Percentiles rank a stretch among this genome's conserved stretches.
Evolutionary conservation across 2,888 invertebrate genomes (phyloP).

Genomic region (Coecobrya sp.): DNA sequence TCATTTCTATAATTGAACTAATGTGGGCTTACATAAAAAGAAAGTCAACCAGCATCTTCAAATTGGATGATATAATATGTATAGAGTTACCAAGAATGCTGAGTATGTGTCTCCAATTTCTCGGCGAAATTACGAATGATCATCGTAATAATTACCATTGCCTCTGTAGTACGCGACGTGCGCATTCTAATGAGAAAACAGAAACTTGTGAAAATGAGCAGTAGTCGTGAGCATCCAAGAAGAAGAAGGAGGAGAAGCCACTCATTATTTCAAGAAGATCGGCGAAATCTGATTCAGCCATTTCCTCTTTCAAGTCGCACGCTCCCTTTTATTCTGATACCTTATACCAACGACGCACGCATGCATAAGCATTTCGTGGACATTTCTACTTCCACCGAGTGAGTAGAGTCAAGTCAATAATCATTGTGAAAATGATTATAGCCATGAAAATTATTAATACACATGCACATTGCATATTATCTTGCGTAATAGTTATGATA

Average conservation of each 20-base stretch:
- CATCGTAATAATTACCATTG: too few species aligned
- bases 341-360: background rate
- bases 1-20: constrained; percentile 45
- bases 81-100: too few species aligned
- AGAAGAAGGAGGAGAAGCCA: constrained; percentile 15
- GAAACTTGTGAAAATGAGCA: constrained; percentile 42
- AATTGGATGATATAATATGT: constrained; percentile 22
- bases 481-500: too few species aligned
- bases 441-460: background rate
- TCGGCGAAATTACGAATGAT: background rate
- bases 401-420: too few species aligned
- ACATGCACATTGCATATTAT: too few species aligned
- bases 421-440: constrained; percentile 6
- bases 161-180: background rate
- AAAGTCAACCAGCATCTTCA: constrained; percentile 46
- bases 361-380: constrained; percentile 19
- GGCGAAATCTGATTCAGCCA: constrained; percentile 70
- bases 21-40: background rate
- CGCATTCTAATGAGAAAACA: background rate
- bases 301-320: constrained; percentile 34
- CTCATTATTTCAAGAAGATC: constrained; percentile 49
- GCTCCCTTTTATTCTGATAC: background rate
- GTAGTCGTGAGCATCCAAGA: constrained; percentile 47
- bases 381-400: background rate
- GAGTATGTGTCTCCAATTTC: too few species aligned